Evolutionary conservation across 2,888 invertebrate species (phyloP), one percentile per base, ranked within the genome.

Genomic region (Sisyra nigra): DNA sequence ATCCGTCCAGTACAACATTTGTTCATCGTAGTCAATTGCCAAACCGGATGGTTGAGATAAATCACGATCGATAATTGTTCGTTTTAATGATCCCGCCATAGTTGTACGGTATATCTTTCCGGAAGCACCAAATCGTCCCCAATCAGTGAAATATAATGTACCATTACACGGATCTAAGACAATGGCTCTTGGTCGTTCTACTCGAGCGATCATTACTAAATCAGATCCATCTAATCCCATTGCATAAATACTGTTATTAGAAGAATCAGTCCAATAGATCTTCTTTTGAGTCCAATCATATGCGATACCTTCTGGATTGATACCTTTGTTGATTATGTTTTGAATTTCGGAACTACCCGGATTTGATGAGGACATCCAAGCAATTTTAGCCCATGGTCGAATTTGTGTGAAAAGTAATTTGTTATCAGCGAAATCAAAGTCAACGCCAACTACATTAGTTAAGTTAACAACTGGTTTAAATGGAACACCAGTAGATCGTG

Each of bases 201-300:
- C 96, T 53, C 86, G 70, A 0, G 91, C 84, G 44, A 97, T 89
- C 83, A 89, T 91, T 0, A 92, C 88, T 39, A 88, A 63, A 52
- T 88, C 81, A 0, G 79, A 70, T 2, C 91, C 88, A 55, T 92
- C 88, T 15, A 87, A 64, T 57, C 93, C 91, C 86, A 96, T 89
- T 0, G 93, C 86, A 55, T 92, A 93, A 44, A 94, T 92, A 9
- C 88, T 87, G 53, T 88, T 89, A 53, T 93, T 92, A 0, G 86
- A 83, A 19, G 91, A 89, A 55, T 97, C 97, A 0, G 96, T 92
- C 93, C 94, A 98, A 61, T 96, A 97, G 31, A 98, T 77, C 60
- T 94, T 96, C 58, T 87, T 86, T 52, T 91, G 91, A 0, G 96
- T 89, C 97, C 97, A 98, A 57, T 98, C 97, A 57, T 93, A 92